phyloP scores from a whole-genome alignment of 1,140 invertebrate species.

The Neotoxoptera formosana region DNA sequence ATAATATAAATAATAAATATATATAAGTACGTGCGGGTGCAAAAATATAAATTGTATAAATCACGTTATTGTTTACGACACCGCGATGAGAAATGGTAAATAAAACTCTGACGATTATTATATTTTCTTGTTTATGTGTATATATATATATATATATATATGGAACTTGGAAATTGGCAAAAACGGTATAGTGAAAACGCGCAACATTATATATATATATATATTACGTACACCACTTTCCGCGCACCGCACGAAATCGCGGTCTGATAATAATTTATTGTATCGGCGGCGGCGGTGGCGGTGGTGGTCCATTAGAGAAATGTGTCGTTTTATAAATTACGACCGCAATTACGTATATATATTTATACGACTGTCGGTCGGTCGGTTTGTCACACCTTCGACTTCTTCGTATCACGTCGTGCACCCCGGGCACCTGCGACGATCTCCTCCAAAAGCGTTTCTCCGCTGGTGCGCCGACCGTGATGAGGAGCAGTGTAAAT shows the following conservation, averaged over 20 bases:
- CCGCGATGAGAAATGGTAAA: slow-evolving; percentile 21
- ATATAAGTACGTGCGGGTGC: not conserved
- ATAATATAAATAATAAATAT: slow-evolving; percentile 4
- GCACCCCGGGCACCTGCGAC: not conserved
- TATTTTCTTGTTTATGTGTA: slow-evolving; percentile 6
- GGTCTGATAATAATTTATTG: slow-evolving; percentile 3
- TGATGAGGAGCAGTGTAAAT: not conserved
- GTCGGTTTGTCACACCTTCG: slow-evolving; percentile 21
- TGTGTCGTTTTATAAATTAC: slow-evolving; percentile 35
- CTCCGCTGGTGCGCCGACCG: not conserved
- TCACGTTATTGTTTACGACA: slow-evolving; percentile 10
- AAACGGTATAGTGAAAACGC: not conserved
- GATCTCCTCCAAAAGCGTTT: not conserved
- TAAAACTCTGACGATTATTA: not conserved
- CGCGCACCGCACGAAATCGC: not conserved
- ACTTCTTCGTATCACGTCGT: not conserved
- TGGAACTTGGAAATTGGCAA: slow-evolving; percentile 4
- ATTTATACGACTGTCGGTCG: not conserved
- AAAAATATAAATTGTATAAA: slow-evolving; percentile 2
- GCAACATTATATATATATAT: not conserved
- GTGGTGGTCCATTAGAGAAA: slow-evolving; percentile 18
- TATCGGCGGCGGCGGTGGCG: not conserved
- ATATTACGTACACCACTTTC: not conserved
- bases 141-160: not conserved
- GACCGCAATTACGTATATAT: not conserved